Base-by-base conservation (phyloP, 1,140 invertebrate species). In the Papilio polyxenes region DNA sequence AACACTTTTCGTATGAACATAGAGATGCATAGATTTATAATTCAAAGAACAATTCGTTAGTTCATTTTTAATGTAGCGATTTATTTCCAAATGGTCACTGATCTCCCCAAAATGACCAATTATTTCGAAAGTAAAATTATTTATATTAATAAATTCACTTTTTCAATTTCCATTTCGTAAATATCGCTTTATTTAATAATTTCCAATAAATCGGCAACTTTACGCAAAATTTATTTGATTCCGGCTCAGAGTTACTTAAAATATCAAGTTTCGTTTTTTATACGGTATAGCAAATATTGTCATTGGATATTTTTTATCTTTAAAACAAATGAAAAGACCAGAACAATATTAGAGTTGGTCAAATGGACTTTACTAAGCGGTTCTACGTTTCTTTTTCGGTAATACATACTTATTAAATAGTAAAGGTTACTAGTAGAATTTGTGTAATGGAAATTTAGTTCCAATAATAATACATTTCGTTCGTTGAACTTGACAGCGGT, bases 401-500 rank as follows among this genome's bases (percentile, higher is more conserved):
- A 20, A 17, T 20, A 20, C 2, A 59, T 6, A 53, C 17, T 17
- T 17, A 17, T 53, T 3, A 31, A 65, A 23, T 65, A 11, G 9
- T 65, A 10, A 31, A 65, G 4, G 23, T 72, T 15, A 17, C 23
- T 17, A 40, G 17, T 37, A 72, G 11, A 72, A 37, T 72, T 65
- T 65, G 2, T 20, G 31, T 13, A 72, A 40, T 31, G 20, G 31
- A 4, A 72, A 72, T 37, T 37, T 37, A 20, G n/a, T 62, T 37
- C n/a, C 7, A 8, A 59, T 20, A 8, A 31, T 23, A 31, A 65
- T 31, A 31, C 1, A 53, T 59, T 17, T 37, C 31, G 78, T 81
- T 82, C 20, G 48, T 13, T 23, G 59, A 82, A 82, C 79, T 80
- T 20, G 75, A n/a, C 7, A 44, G 10, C 81, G 77, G 75, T 84